phyloP scores from a whole-genome alignment of 2,113 vertebrate genomes.

The Pimephales promelas region DNA sequence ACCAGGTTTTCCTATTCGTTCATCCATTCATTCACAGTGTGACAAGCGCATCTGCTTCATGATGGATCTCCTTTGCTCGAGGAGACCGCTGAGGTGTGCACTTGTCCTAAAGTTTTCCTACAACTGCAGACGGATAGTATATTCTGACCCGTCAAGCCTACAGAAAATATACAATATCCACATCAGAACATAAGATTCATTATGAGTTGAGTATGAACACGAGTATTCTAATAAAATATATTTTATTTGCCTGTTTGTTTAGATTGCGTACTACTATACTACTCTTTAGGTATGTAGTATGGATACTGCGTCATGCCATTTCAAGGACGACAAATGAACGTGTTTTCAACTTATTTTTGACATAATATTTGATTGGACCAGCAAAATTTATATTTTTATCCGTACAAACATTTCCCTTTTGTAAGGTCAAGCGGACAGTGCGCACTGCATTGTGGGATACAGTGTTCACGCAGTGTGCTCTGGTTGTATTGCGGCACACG shows the following conservation, averaged over 20 bases:
- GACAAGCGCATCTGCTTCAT: slow-evolving; percentile 57
- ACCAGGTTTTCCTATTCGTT: slow-evolving; percentile 52
- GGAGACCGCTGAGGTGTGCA: slow-evolving; percentile 27
- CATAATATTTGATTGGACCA: background rate
- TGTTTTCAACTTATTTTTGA: background rate
- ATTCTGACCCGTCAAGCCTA: background rate
- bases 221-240: background rate
- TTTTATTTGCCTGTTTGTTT: too few relatives aligned
- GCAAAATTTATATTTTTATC: background rate
- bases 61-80: slow-evolving; percentile 69
- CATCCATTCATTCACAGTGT: slow-evolving; percentile 49
- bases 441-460: too few relatives aligned
- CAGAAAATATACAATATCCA: background rate
- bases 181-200: background rate
- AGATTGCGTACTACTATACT: background rate
- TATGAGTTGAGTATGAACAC: too few relatives aligned
- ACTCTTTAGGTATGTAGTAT: background rate
- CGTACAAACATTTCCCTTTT: background rate
- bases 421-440: background rate
- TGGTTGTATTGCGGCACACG: background rate
- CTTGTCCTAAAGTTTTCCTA: background rate
- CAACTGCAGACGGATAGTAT: slow-evolving; percentile 9
- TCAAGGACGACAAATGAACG: background rate
- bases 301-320: background rate
- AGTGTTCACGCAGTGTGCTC: too few relatives aligned